Base-by-base conservation (phyloP, 2,888 invertebrate species). In the Strigamia transsilvanica region DNA sequence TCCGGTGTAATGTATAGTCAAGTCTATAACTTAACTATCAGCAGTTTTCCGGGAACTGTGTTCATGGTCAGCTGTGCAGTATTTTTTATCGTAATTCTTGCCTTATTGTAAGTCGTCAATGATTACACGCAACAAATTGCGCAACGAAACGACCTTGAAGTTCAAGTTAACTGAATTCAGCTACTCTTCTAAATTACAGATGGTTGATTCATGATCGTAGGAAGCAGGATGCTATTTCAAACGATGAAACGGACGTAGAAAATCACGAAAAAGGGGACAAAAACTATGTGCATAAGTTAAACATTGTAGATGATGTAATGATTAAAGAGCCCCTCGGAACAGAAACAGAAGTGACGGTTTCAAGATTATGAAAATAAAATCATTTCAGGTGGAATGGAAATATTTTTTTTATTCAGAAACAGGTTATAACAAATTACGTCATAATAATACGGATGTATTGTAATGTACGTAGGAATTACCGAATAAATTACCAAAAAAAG, bases 1-100 rank as follows among this genome's bases (percentile, higher is more conserved):
- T 82, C 82, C 7, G 82, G 82, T 23, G 78, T 82, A 2, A 82
- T 82, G 82, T 82, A 82, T n/a, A 82, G 82, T 27, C 73, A 82
- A 82, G 78, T 82, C 9, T 82, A 82, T 27, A 82, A 82, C 42
- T 41, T 41, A 9, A 82, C 82, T 3, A 77, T 82, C 12, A 73
- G 18, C 10, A 42, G 42, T 21, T 78, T 78, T 18, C 51, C 77
- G 3, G 82, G 82, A 15, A 82, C 78, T 18, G 82, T 82, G 15
- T 82, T 82, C 42, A 21, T 82, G 34, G 77, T 82, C 12, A 78
- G 77, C 41, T 42, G 27, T 42, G 21, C 10, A 27, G 32, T 82
- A 15, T 82, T 56, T 42, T 7, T 78, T 3, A 9, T 78, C 23
- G 82, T 82, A 12, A 42, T 78, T 0, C 12, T 82, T 10, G 3